Base-by-base conservation (phyloP, 2,888 invertebrate species). In the Pecten maximus region DNA sequence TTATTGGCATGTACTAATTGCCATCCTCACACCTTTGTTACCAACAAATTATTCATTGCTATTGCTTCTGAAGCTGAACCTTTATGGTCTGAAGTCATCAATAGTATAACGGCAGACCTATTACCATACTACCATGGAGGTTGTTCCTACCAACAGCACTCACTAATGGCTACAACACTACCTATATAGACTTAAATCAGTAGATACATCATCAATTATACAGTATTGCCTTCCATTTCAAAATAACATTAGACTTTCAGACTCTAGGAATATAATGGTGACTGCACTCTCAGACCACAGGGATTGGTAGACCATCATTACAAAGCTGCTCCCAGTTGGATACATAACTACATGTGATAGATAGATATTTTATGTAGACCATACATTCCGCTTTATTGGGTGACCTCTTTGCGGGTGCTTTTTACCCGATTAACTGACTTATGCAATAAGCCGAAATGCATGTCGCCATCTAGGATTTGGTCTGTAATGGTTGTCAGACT, bases 171-270 rank as follows among this genome's bases (percentile, higher is more conserved):
- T 15, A 74, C 12, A 74, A 3, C n/a, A 74, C 28, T 28, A 74
- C 60, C 60, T 74, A 74, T 12, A 74, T 74, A 16, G 60, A 3
- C 60, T 74, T 74, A 74, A 74, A 74, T 2, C 28, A 28, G 60
- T 15, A 28, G 60, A 28, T 28, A 28, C n/a, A 3, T 35, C 74
- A 74, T 74, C 74, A 74, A 74, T 74, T 74, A 74, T 74, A 35
- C 15, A 74, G 35, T 28, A 74, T 74, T 74, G 28, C 28, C 74
- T 74, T 28, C 74, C 28, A 28, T 74, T 74, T 74, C 74, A 74
- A 74, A 74, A 35, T 28, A 74, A 74, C 35, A 28, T 35, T 23
- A 74, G 74, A 74, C 74, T 74, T 74, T 74, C 74, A 74, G 74
- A 10, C 74, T 74, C 74, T 10, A 35, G 0, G 10, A 6, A 74